Evolutionary conservation across 1,140 invertebrate species (phyloP).

Genomic region (Brachionus koreanus): DNA sequence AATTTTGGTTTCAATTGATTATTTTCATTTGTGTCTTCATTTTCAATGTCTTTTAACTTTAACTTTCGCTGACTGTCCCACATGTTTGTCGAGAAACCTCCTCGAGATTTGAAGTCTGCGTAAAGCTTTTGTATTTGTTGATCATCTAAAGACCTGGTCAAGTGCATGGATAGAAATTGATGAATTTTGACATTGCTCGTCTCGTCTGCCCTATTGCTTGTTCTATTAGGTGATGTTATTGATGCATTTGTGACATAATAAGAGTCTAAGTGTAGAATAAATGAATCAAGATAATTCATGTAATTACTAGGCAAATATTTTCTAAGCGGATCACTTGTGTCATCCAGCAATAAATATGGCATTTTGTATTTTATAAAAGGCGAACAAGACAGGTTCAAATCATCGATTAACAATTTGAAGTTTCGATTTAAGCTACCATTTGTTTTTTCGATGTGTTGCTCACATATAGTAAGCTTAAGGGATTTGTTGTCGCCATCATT

Average conservation of each 20-base stretch:
- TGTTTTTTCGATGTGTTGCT: slow-evolving; percentile 18
- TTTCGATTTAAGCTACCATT: slow-evolving; percentile 59
- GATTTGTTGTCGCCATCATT: neutral
- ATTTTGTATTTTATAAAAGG: slow-evolving; percentile 77
- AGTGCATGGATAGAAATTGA: slow-evolving; percentile 28
- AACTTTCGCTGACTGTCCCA: neutral
- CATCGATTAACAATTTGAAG: slow-evolving; percentile 71
- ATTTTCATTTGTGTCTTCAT: slow-evolving; percentile 9
- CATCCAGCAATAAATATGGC: slow-evolving; percentile 80
- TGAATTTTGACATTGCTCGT: slow-evolving; percentile 52
- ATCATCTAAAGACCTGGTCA: neutral
- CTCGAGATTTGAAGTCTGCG: slow-evolving; percentile 5
- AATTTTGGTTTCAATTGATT: slow-evolving; percentile 51
- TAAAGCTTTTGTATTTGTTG: slow-evolving; percentile 14
- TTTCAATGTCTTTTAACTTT: slow-evolving; percentile 8
- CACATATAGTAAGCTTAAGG: slow-evolving; percentile 16
- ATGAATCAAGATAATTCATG: slow-evolving; percentile 61
- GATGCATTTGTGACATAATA: neutral
- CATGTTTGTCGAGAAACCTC: neutral
- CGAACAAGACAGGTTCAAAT: slow-evolving; percentile 74
- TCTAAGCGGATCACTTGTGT: slow-evolving; percentile 71
- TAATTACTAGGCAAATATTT: slow-evolving; percentile 73
- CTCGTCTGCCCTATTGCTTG: slow-evolving; percentile 68
- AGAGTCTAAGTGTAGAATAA: slow-evolving; percentile 43
- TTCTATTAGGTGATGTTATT: slow-evolving; percentile 23